Evolutionary conservation across 2,888 invertebrate species (phyloP).

Genomic region (Campoplex nolae): DNA sequence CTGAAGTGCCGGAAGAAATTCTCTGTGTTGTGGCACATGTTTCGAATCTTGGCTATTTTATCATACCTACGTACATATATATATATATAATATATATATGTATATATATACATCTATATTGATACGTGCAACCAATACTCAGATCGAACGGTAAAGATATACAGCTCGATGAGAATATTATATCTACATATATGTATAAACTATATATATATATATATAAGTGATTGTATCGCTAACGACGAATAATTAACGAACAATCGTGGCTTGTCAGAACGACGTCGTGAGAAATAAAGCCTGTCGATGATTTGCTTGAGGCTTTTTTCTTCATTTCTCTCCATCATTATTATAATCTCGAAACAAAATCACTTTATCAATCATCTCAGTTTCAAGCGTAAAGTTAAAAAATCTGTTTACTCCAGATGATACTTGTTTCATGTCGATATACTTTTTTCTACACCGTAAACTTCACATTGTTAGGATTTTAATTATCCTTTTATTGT

Average conservation of each 20-base stretch:
- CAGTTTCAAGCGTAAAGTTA: background rate
- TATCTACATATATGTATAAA: background rate
- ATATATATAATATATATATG: too few species aligned
- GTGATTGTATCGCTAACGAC: slow-evolving; percentile 63
- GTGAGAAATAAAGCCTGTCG: slow-evolving; percentile 30
- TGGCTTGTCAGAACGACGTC: slow-evolving; percentile 54
- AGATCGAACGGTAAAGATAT: slow-evolving; percentile 44
- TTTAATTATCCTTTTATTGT: background rate
- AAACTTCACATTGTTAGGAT: background rate
- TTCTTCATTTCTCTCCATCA: slow-evolving; percentile 22
- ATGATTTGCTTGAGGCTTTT: slow-evolving; percentile 37
- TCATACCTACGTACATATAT: background rate
- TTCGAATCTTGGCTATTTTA: slow-evolving; percentile 25
- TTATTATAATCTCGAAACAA: slow-evolving; percentile 23
- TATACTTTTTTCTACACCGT: background rate
- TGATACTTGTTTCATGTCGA: background rate
- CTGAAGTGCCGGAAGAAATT: slow-evolving; percentile 57
- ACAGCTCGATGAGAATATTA: slow-evolving; percentile 29
- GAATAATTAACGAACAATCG: slow-evolving; percentile 68
- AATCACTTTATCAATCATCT: slow-evolving; percentile 9
- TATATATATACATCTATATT: background rate
- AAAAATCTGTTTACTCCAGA: background rate
- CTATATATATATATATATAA: background rate
- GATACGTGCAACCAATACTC: background rate
- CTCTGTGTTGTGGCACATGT: slow-evolving; percentile 39